phyloP scores from a whole-genome alignment of 2,797 vertebrate genomes.

The Hippocampus kuda region DNA sequence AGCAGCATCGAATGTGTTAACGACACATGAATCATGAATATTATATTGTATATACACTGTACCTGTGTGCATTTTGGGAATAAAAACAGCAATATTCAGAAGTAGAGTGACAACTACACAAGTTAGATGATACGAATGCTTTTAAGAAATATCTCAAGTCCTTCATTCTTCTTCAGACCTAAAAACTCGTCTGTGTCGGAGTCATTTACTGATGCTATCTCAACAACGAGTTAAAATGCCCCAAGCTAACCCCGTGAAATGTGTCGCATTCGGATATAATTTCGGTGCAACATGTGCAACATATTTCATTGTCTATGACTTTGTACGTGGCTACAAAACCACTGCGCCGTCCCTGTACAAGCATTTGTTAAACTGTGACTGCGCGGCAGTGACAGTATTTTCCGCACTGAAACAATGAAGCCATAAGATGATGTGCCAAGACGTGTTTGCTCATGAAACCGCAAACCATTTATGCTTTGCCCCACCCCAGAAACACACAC shows the following conservation, averaged over 20 bases:
- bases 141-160: not conserved
- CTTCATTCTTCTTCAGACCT: not conserved
- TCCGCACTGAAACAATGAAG: slow-evolving; percentile 1
- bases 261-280: not conserved
- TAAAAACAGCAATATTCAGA: not conserved
- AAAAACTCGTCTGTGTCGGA: not conserved
- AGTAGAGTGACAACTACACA: not conserved
- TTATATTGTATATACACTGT: not conserved
- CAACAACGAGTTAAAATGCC: not conserved
- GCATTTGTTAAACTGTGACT: not conserved
- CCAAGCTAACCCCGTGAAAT: not conserved
- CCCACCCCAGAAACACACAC: slow-evolving; percentile 4
- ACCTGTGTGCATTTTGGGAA: not conserved
- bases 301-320: not conserved
- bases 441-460: slow-evolving; percentile 10
- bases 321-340: not conserved
- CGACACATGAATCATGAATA: not conserved
- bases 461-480: slow-evolving; percentile 2
- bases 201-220: not conserved
- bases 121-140: not conserved
- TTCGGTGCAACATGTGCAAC: not conserved
- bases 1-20: not conserved
- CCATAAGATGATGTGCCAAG: slow-evolving; percentile 1
- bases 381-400: not conserved
- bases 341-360: not conserved